Conservation (phyloP, 2,888 invertebrate genomes). For the Oscheius myriophilus region DNA sequence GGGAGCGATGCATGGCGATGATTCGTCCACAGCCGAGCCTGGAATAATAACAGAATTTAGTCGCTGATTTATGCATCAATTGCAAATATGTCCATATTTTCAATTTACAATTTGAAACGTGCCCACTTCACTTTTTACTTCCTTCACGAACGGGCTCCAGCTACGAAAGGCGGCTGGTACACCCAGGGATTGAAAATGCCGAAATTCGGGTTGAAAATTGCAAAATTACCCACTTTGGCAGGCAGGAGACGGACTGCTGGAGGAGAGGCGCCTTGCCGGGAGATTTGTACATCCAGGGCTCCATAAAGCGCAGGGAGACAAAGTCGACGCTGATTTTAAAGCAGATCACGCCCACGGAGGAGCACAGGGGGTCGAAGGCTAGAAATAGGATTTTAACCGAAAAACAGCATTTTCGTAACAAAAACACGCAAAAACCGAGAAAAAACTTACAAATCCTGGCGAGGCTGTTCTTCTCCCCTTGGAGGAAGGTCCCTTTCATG, state of each 20-base stretch:
- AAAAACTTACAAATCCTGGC: constrained; percentile 1
- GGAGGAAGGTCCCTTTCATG: neutral
- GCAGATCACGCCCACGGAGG: constrained; percentile 10
- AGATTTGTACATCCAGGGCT: neutral
- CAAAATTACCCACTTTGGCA: constrained; percentile 11
- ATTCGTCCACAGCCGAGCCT: constrained; percentile 28
- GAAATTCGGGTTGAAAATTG: too few species aligned
- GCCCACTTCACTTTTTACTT: too few species aligned
- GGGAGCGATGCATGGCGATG: constrained; percentile 15
- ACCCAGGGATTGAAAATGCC: too few species aligned
- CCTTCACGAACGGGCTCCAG: too few species aligned
- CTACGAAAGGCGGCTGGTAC: too few species aligned
- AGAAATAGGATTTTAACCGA: too few species aligned
- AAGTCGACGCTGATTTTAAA: neutral
- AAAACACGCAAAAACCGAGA: neutral
- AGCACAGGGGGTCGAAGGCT: neutral
- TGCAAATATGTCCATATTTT: too few species aligned
- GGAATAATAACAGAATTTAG: neutral
- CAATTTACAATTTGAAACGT: too few species aligned
- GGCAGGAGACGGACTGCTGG: constrained; percentile 25
- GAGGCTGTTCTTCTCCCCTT: neutral
- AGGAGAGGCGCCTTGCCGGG: neutral
- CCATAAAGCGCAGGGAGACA: neutral
- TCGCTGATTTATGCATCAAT: too few species aligned
- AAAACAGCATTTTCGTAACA: constrained; percentile 1